These are phyloP conservation scores for Parus major DNA, from an alignment of 2,113 vertebrate species.

Conservation along the genomic window DNA sequence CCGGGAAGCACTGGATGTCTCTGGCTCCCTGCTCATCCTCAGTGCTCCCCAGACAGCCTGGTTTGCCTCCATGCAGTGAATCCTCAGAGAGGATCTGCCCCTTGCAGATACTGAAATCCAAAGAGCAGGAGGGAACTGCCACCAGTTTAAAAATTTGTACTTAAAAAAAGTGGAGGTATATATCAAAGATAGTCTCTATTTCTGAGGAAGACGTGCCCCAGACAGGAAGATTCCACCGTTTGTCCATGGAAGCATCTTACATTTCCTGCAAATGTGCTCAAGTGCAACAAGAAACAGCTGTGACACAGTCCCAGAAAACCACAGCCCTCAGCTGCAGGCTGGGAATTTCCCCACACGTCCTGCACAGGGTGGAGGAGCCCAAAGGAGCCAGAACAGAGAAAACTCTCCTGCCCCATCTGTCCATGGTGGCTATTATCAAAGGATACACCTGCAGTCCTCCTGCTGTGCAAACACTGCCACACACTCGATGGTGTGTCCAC, in stretches of 20 bases:
- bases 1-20: not conserved
- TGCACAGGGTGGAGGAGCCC: accelerated
- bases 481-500: not conserved
- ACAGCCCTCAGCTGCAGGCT: accelerated
- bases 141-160: not conserved
- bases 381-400: not conserved
- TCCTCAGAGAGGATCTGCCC: not conserved
- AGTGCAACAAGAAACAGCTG: not conserved
- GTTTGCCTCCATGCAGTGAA: not conserved
- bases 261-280: not conserved
- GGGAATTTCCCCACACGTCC: not conserved
- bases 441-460: not conserved
- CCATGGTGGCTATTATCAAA: not conserved
- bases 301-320: not conserved
- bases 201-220: not conserved
- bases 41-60: accelerated
- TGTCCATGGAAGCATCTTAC: accelerated
- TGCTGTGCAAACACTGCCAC: not conserved
- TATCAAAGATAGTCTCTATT: accelerated
- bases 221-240: not conserved
- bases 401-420: not conserved
- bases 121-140: not conserved
- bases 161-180: not conserved
- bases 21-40: not conserved
- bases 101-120: not conserved